A percentile compares a stretch with the other conserved stretches of the same genome.
phyloP scores from a whole-genome alignment of 2,797 vertebrate genomes.

The Hyperoplus lanceolatus region DNA sequence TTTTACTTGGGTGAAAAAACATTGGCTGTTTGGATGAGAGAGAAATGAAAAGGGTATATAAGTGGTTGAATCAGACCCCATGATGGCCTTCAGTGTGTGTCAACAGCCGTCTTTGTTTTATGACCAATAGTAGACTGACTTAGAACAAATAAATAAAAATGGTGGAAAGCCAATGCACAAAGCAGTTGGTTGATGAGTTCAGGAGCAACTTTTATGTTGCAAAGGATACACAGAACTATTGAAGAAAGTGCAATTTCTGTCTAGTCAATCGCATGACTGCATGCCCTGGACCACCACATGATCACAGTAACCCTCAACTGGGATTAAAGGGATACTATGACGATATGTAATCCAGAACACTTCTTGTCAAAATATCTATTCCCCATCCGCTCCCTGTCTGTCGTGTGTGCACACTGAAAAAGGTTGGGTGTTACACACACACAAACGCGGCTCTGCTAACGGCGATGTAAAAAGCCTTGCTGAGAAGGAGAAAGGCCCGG shows the following conservation, averaged over 20 bases:
- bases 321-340: slow-evolving; percentile 10
- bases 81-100: slow-evolving; percentile 16
- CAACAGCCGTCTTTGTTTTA: slow-evolving; percentile 42
- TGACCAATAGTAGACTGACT: slow-evolving; percentile 24
- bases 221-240: slow-evolving; percentile 33
- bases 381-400: no score
- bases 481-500: no score
- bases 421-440: no score
- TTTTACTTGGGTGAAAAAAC: slow-evolving; percentile 4
- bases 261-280: no score
- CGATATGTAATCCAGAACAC: neutral
- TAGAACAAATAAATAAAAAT: slow-evolving; percentile 51
- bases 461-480: no score
- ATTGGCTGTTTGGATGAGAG: neutral
- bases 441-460: no score
- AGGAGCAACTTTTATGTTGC: slow-evolving; percentile 40
- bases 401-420: no score
- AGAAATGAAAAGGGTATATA: neutral
- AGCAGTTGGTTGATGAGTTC: slow-evolving; percentile 65
- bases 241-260: slow-evolving; percentile 10
- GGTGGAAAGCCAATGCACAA: slow-evolving; percentile 54
- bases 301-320: slow-evolving; percentile 8
- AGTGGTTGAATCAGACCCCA: slow-evolving; percentile 5
- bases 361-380: no score
- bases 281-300: neutral